These are phyloP conservation scores for Lagocephalus sceleratus DNA, from an alignment of 2,797 vertebrate genomes.

Conservation along the genomic window DNA sequence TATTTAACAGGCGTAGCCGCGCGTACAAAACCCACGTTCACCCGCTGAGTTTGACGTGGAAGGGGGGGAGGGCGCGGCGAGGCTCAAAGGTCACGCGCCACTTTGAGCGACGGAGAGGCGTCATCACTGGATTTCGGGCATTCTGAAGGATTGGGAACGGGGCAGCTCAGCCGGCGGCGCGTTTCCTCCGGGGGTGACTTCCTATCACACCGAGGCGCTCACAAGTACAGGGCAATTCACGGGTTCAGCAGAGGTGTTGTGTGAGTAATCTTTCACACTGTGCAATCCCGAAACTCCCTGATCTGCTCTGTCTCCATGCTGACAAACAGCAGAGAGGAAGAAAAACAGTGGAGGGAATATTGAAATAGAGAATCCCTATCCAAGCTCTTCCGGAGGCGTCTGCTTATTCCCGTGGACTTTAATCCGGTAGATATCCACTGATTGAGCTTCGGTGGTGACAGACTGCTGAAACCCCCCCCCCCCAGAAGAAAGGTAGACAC, in stretches of 20 bases:
- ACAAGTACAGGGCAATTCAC: slow-evolving; percentile 55
- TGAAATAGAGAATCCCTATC: too few species aligned
- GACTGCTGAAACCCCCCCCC: slow-evolving; percentile 3
- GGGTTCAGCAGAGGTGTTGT: slow-evolving; percentile 39
- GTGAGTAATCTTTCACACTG: slow-evolving; percentile 43
- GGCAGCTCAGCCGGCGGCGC: slow-evolving; percentile 8
- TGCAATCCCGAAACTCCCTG: slow-evolving; percentile 11
- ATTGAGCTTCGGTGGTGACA: slow-evolving; percentile 1
- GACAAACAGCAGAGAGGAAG: too few species aligned
- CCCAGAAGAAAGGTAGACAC: slow-evolving; percentile 5
- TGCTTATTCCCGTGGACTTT: slow-evolving; percentile 10
- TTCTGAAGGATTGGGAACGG: slow-evolving; percentile 7
- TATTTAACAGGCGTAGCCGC: too few species aligned
- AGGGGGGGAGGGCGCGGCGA: too few species aligned
- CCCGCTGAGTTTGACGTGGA: too few species aligned
- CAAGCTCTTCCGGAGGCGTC: background rate
- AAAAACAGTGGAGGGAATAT: too few species aligned
- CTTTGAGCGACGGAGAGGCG: slow-evolving; percentile 8
- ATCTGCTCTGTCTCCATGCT: slow-evolving; percentile 27
- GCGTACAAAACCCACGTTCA: too few species aligned
- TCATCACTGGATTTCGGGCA: slow-evolving; percentile 3
- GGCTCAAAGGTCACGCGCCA: background rate
- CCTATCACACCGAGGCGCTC: slow-evolving; percentile 45
- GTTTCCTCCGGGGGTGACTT: slow-evolving; percentile 13
- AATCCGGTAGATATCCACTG: slow-evolving; percentile 1